Evolutionary conservation across 2,113 vertebrate species (phyloP), one percentile per base, ranked within the genome.

Genomic region (Poecilia latipinna): DNA sequence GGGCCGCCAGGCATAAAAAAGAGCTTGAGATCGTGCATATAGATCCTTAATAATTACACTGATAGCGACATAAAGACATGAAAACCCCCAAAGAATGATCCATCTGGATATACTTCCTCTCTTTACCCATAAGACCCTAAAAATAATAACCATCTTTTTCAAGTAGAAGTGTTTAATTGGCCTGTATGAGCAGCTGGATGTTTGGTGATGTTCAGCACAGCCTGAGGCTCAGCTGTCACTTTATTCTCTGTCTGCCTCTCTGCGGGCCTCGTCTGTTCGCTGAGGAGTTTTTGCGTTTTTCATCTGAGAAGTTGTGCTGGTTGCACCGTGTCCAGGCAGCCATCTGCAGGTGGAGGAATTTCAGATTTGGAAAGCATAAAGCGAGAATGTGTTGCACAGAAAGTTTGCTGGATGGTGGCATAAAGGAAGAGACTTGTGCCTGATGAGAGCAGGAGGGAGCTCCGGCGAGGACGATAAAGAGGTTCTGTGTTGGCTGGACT

Each of bases 101-200:
- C 92, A 93, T 92, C 91, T 94, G 91, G 91, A 89, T 93, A 89
- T 92, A 93, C 91, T 94, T 93, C 91, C 92, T 92, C 91, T 86
- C 86, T 90, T 91, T 91, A 92, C 87, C 91, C 91, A 92, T 93
- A 93, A 92, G 88, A 87, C 86, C 91, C 91, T 92, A 92, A 92
- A 92, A 92, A 94, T 93, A 93, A 92, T 92, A 91, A 92, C 89
- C 89, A 91, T 92, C 89, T 92, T 94, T 92, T 94, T 94, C 92
- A 92, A 89, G 91, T 91, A 89, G 88, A 92, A 94, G 92, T 92
- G 91, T 90, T 92, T 94, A 94, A 94, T 94, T 93, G 90, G 93
- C 89, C 89, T 90, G 89, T 88, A 88, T 82, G 91, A 93, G 92
- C 92, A 93, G 92, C 91, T 93, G 92, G 93, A 92, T 91, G 91